Evolutionary conservation across 2,113 vertebrate species (phyloP).

Genomic region (Cromileptes altivelis): DNA sequence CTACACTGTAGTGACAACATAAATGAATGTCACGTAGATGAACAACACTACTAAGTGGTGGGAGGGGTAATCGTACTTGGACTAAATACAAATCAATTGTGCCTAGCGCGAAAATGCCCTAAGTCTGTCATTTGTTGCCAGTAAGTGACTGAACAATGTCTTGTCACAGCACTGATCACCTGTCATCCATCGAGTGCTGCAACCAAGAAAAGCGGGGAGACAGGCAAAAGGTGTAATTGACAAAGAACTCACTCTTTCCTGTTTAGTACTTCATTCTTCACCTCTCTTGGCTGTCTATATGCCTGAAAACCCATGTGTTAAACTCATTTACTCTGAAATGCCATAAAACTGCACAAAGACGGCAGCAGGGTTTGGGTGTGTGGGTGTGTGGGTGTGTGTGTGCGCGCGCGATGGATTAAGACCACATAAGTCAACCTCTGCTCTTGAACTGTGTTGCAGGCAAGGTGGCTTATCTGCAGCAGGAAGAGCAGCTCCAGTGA

Average conservation of each 20-base stretch:
- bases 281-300: conserved; percentile 6
- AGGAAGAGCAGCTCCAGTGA: conserved; percentile 48
- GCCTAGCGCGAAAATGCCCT: too few species aligned
- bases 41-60: too few species aligned
- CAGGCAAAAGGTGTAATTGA: conserved; percentile 34
- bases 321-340: background rate
- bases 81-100: too few species aligned
- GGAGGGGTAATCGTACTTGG: too few species aligned
- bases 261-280: conserved; percentile 16
- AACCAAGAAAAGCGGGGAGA: conserved; percentile 29
- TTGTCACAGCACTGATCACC: conserved; percentile 52
- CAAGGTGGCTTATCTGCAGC: conserved; percentile 52
- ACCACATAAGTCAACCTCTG: conserved; percentile 34
- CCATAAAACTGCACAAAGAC: background rate
- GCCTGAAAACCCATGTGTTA: background rate
- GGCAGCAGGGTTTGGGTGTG: background rate
- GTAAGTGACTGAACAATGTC: conserved; percentile 49
- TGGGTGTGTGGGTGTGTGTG: background rate
- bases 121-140: conserved; percentile 39
- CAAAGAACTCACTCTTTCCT: background rate
- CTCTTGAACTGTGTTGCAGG: conserved; percentile 54
- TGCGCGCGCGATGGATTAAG: conserved; percentile 44
- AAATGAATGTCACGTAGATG: too few species aligned
- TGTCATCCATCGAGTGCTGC: conserved; percentile 31
- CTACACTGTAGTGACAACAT: too few species aligned